A percentile compares a stretch with the other conserved stretches of the same genome.
phyloP scores from a whole-genome alignment of 2,888 invertebrate genomes.

The Tetropium fuscum region DNA sequence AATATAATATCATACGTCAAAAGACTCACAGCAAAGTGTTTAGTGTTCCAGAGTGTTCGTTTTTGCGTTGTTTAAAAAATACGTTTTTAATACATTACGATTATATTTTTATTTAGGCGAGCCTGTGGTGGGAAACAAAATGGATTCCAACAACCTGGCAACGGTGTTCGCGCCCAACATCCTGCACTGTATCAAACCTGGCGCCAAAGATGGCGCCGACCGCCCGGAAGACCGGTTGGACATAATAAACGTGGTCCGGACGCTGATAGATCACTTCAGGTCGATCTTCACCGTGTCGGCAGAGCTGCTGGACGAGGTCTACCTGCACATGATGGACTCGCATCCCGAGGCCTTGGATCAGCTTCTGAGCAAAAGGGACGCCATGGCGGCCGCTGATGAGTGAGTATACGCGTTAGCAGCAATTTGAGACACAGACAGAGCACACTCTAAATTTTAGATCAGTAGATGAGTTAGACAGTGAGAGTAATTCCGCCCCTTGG shows the following conservation, averaged over 20 bases:
- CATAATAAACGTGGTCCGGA: slow-evolving; percentile 90
- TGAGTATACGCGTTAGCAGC: slow-evolving; percentile 57
- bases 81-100: no score
- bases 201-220: slow-evolving; percentile 67
- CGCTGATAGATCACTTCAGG: slow-evolving; percentile 79
- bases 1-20: slow-evolving; percentile 8
- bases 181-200: slow-evolving; percentile 80
- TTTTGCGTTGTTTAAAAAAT: no score
- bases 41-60: no score
- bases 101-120: slow-evolving; percentile 64
- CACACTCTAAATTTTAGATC: slow-evolving; percentile 56
- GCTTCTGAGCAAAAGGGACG: slow-evolving; percentile 68
- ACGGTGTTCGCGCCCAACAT: slow-evolving; percentile 96
- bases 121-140: slow-evolving; percentile 84
- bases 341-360: slow-evolving; percentile 85
- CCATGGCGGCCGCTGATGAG: slow-evolving; percentile 64
- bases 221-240: slow-evolving; percentile 85
- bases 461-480: slow-evolving; percentile 66
- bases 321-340: slow-evolving; percentile 86
- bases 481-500: slow-evolving; percentile 65
- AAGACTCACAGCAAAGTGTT: no score
- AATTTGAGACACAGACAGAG: no score
- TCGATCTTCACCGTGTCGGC: slow-evolving; percentile 82
- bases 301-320: slow-evolving; percentile 87
- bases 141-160: slow-evolving; percentile 93